Evolutionary conservation across 2,797 vertebrate species (phyloP), one percentile per base, ranked within the genome.

Genomic region (Anguilla pacifica): DNA sequence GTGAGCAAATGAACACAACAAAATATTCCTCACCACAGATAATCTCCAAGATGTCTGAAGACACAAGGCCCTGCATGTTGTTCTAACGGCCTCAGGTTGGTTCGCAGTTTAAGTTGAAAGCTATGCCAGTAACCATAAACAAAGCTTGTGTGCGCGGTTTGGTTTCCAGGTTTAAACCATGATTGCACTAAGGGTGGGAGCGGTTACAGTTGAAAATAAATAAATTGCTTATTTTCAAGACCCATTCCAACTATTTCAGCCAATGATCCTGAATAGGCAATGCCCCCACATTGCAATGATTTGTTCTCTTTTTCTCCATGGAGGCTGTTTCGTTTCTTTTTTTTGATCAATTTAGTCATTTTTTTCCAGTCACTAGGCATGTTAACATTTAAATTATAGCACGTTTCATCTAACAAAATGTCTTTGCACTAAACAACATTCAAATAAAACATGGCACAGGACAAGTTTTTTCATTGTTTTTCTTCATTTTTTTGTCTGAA

Each of bases 371-470:
- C 96, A 94, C 95, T 90, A 95, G 94, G 95, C 96, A 95, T 94
- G 94, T 94, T 94, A 95, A 96, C 97, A 96, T 96, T 95, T 95
- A 96, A 95, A 96, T 94, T 93, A 96, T 92, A 96, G 94, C 95
- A 97, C 95, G 95, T 95, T 96, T 95, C 95, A 97, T 94, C 95
- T 95, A 97, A 97, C 94, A 95, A 96, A 97, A 97, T 93, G 94
- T 96, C 94, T 97, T 92, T 91, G 93, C 97, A 98, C 97, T 97
- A 96, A 97, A 97, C 97, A 95, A 98, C 97, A 98, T 97, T 97
- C 96, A 97, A 97, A 97, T 96, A 95, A 98, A 98, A 97, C 97
- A 97, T 98, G 97, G 96, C 97, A 98, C 97, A 97, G 96, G 96
- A 97, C 96, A 13, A 96, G 94, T 94, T 96, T 94, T 95, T 92